Evolutionary conservation across 2,113 vertebrate genomes (phyloP).

Genomic region (Onychostoma macrolepis): DNA sequence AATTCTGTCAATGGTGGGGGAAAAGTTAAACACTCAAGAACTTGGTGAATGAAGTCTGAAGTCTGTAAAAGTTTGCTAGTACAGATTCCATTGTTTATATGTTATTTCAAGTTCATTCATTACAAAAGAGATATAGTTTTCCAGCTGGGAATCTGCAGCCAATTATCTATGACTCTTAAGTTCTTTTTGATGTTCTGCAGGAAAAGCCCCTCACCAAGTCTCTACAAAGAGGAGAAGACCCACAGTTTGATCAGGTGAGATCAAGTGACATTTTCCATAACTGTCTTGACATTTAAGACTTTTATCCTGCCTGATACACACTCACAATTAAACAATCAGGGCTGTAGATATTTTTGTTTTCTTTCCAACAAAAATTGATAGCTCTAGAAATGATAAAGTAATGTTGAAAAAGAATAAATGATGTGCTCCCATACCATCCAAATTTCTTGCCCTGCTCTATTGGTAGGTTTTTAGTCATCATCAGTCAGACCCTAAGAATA

Average conservation of each 20-base stretch:
- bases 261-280: slow-evolving; percentile 27
- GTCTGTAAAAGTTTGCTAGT: not conserved
- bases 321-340: not conserved
- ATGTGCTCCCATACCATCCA: not conserved
- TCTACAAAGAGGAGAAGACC: slow-evolving; percentile 96
- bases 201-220: slow-evolving; percentile 98
- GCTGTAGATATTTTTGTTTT: not conserved
- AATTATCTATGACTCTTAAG: not conserved
- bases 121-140: not conserved
- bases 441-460: not conserved
- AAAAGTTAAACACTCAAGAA: not conserved
- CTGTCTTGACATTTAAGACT: not conserved
- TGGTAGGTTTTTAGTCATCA: not conserved
- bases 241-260: slow-evolving; percentile 97
- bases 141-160: not conserved
- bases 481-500: slow-evolving; percentile 39
- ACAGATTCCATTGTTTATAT: not conserved
- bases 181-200: slow-evolving; percentile 68
- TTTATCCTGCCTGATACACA: not conserved
- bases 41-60: not conserved
- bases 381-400: not conserved
- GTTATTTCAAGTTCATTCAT: not conserved
- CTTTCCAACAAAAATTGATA: not conserved
- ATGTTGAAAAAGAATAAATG: not conserved
- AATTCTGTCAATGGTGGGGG: too few species aligned